phyloP scores from a whole-genome alignment of 2,113 vertebrate species.

The Albula goreensis region DNA sequence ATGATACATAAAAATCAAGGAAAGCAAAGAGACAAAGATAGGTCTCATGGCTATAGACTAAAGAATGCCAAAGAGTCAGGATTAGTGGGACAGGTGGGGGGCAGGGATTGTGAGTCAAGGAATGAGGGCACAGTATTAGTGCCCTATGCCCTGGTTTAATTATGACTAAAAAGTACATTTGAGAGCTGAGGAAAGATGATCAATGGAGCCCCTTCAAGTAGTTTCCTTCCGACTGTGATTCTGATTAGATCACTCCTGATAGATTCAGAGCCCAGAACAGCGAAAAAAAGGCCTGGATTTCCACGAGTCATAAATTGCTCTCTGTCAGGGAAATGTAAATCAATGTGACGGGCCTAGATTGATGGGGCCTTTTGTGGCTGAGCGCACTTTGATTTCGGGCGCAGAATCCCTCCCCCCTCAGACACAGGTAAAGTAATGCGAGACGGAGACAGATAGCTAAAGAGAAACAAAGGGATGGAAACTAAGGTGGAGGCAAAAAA shows the following conservation, averaged over 20 bases:
- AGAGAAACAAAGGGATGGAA: not conserved
- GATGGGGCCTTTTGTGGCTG: conserved; percentile 60
- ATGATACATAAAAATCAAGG: too few relatives aligned
- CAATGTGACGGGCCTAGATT: conserved; percentile 60
- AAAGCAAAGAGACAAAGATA: not conserved
- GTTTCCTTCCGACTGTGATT: conserved; percentile 13
- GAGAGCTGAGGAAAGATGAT: conserved; percentile 40
- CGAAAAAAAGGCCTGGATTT: conserved; percentile 50
- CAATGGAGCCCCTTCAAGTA: conserved; percentile 37
- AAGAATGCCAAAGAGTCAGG: not conserved
- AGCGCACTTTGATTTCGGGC: conserved; percentile 56
- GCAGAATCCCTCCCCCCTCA: conserved; percentile 41
- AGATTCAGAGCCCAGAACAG: conserved; percentile 36
- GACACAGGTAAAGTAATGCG: conserved; percentile 34
- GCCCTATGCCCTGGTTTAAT: conserved; percentile 34
- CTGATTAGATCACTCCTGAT: conserved; percentile 53
- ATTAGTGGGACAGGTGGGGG: not conserved
- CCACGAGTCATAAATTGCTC: conserved; percentile 61
- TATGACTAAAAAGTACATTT: conserved; percentile 42
- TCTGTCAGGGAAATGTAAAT: conserved; percentile 68
- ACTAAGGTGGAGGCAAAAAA: not conserved
- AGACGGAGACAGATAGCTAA: not conserved
- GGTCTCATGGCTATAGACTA: not conserved
- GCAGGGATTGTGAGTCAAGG: conserved; percentile 9
- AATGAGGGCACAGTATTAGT: conserved; percentile 7